Conservation (phyloP, 1,140 invertebrate genomes). For the Diabrotica virgifera region DNA sequence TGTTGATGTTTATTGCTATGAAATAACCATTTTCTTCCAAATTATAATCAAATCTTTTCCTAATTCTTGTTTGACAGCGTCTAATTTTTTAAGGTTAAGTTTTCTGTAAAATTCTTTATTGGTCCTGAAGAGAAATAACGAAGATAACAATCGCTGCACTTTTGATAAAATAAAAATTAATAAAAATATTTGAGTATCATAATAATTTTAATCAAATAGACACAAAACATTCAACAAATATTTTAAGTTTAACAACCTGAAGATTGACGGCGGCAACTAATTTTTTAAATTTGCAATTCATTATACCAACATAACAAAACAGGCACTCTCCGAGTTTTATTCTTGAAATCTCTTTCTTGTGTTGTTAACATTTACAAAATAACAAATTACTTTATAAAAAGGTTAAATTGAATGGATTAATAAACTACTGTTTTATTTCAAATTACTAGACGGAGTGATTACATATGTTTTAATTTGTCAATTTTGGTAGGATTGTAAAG, state of each 20-base stretch:
- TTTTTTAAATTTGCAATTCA: slow-evolving; percentile 1
- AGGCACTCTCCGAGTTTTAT: not conserved
- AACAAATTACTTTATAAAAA: too few species aligned
- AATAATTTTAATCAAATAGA: not conserved
- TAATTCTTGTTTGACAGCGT: slow-evolving; percentile 4
- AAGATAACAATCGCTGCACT: not conserved
- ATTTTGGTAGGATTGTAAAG: too few species aligned
- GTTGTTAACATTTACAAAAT: too few species aligned
- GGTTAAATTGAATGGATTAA: too few species aligned
- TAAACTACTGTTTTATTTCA: too few species aligned
- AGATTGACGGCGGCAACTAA: slow-evolving; percentile 7
- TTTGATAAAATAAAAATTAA: not conserved
- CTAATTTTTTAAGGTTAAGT: slow-evolving; percentile 10
- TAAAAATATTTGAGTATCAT: not conserved
- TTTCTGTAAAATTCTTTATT: not conserved
- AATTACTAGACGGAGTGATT: too few species aligned
- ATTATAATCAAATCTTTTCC: not conserved
- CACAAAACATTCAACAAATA: slow-evolving; percentile 9
- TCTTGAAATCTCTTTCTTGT: too few species aligned
- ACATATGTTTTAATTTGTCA: too few species aligned
- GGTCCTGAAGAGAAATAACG: not conserved
- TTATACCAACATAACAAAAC: not conserved
- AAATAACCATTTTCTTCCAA: not conserved
- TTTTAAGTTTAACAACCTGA: slow-evolving; percentile 8
- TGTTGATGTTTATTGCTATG: not conserved